Evolutionary conservation across 2,797 vertebrate genomes (phyloP), one percentile per base, ranked within the genome.

Genomic region (Aplochiton taeniatus): DNA sequence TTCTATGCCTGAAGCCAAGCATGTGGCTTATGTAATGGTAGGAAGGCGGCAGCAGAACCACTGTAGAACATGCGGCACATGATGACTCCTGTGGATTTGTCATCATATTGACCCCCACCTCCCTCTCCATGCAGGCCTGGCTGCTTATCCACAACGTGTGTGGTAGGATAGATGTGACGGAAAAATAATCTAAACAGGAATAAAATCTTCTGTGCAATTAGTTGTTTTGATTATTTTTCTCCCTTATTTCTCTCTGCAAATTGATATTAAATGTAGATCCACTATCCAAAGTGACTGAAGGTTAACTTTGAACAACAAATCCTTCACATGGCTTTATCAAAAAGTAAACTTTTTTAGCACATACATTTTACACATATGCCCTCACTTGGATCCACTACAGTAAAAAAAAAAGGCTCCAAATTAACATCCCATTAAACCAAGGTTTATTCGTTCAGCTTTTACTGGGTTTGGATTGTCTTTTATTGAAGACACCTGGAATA

Each of bases 1-100:
- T 81, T 85, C 85, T 80, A 68, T 12, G 78, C 80, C 85, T 1
- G 80, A 78, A 86, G 87, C 82, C 84, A 85, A 75, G 81, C 79
- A 63, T 75, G 74, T 13, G 63, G 81, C 81, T 89, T 89, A 88
- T 74, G 74, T 89, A 89, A 89, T 20, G 64, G 74, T 48, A 72
- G 56, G 68, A 45, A 44, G 44, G 59, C 61, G 61, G 68, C n/a
- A 16, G 18, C 3, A 12, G 58, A 17, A 59, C 44, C 44, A 59
- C 5, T 19, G 58, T 42, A 20, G 12, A 74, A 67, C 74, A 83
- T 77, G 72, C 71, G 69, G 65, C 63, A 69, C 76, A 82, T 79
- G 66, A 85, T 72, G 82, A 70, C 72, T 76, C 58, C 47, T 72
- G 70, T 74, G 11, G 4, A 63, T 70, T 57, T 76, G 73, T 76